These are phyloP conservation scores for Palythoa grandis DNA, from an alignment of 92 coral and sea anemone species.

Conservation along the genomic window DNA sequence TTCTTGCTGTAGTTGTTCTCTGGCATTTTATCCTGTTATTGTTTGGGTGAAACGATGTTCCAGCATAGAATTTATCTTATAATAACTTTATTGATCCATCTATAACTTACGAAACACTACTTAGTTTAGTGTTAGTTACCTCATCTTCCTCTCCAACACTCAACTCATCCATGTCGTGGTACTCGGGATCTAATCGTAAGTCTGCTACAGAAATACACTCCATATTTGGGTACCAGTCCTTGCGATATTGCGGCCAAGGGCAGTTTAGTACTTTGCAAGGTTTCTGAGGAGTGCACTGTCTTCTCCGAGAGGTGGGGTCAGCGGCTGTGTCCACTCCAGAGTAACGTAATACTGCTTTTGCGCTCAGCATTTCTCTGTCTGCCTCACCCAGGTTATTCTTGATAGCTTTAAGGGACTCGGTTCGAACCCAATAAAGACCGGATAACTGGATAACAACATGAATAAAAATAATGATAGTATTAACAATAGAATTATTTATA, in stretches of 20 bases:
- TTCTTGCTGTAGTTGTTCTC: too few relatives aligned
- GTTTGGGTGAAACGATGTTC: too few relatives aligned
- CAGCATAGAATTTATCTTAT: too few relatives aligned
- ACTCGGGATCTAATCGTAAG: constrained; percentile 40
- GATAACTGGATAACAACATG: background rate
- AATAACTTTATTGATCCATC: background rate
- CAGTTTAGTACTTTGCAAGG: constrained; percentile 70
- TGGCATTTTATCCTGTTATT: too few relatives aligned
- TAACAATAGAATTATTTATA: too few relatives aligned
- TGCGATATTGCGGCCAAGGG: constrained; percentile 56
- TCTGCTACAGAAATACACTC: constrained; percentile 47
- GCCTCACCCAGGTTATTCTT: background rate
- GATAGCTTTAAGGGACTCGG: constrained; percentile 30
- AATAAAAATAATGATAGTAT: background rate
- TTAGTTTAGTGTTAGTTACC: background rate
- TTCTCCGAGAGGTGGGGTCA: constrained; percentile 45
- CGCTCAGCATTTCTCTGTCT: constrained; percentile 36
- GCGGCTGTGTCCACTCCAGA: constrained; percentile 29
- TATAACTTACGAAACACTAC: background rate
- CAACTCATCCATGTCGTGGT: constrained; percentile 1
- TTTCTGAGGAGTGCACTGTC: constrained; percentile 39
- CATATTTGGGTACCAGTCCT: constrained; percentile 59
- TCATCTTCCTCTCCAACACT: constrained; percentile 33
- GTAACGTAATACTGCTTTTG: constrained; percentile 56
- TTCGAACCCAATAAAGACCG: constrained; percentile 69